Conservation (phyloP, 1,140 invertebrate species). For the Cyclargus thomasi region DNA sequence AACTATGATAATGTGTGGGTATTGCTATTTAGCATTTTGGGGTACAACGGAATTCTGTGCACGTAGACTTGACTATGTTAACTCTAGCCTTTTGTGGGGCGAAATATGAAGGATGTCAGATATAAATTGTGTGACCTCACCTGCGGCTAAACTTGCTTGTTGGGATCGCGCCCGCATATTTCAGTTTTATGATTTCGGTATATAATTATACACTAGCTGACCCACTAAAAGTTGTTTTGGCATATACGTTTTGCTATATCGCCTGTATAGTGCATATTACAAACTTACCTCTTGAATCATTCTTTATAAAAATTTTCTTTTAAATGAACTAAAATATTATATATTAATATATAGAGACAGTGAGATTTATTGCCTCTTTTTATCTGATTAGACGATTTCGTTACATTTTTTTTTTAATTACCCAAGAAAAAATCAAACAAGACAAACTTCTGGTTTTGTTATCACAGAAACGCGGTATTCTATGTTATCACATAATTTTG, state of each 20-base stretch:
- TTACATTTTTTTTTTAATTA: too few relatives aligned
- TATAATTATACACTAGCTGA: slow-evolving; percentile 1
- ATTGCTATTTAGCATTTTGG: slow-evolving; percentile 24
- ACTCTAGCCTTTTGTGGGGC: slow-evolving; percentile 19
- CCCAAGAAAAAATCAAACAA: too few relatives aligned
- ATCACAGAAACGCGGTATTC: background rate
- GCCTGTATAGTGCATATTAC: too few relatives aligned
- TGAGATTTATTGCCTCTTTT: too few relatives aligned
- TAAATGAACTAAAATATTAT: too few relatives aligned
- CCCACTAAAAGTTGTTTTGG: too few relatives aligned
- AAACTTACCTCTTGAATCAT: too few relatives aligned
- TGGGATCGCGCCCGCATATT: slow-evolving; percentile 3
- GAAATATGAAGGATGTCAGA: slow-evolving; percentile 8
- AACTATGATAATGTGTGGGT: slow-evolving; percentile 21
- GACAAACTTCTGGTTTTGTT: too few relatives aligned
- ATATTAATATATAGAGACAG: too few relatives aligned
- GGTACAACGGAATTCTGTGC: slow-evolving; percentile 34
- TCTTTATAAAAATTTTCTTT: too few relatives aligned
- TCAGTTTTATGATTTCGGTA: slow-evolving; percentile 12
- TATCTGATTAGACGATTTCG: too few relatives aligned
- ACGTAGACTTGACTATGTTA: slow-evolving; percentile 29
- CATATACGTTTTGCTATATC: too few relatives aligned
- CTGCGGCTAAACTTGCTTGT: slow-evolving; percentile 13
- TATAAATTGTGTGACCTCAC: slow-evolving; percentile 16
- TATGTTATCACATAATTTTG: slow-evolving; percentile 2